A percentile compares a stretch with the other conserved stretches of the same genome.
phyloP scores from a whole-genome alignment of 2,797 vertebrate species.

The Hozukius guyotensis region DNA sequence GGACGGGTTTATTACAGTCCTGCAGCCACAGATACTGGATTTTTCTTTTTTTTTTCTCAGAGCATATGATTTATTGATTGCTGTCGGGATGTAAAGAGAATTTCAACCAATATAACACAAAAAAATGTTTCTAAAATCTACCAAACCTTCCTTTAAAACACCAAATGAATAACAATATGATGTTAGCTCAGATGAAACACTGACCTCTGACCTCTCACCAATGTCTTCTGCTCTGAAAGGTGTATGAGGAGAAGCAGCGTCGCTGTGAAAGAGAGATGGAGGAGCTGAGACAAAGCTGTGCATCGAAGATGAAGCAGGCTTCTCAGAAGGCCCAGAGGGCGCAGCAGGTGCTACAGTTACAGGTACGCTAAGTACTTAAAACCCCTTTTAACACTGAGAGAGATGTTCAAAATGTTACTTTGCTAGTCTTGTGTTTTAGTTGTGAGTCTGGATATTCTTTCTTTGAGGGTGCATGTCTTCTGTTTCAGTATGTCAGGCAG shows the following conservation, averaged over 20 bases:
- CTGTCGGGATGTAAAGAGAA: no score
- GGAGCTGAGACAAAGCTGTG: slow-evolving; percentile 88
- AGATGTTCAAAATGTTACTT: neutral
- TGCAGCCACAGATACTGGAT: no score
- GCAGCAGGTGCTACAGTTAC: slow-evolving; percentile 96
- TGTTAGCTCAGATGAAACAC: neutral
- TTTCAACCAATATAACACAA: no score
- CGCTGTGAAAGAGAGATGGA: slow-evolving; percentile 92
- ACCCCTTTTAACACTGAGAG: neutral
- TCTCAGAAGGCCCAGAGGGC: slow-evolving; percentile 91
- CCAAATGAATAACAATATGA: neutral
- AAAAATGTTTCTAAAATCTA: no score
- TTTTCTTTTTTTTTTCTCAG: no score
- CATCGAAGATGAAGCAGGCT: slow-evolving; percentile 87
- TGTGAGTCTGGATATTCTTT: neutral
- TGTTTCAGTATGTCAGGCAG: neutral
- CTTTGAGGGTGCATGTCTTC: neutral
- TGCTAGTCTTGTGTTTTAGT: neutral
- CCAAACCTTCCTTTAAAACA: neutral
- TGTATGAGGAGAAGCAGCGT: slow-evolving; percentile 93
- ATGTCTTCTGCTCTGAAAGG: slow-evolving; percentile 72
- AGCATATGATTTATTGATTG: no score
- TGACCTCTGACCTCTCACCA: slow-evolving; percentile 4
- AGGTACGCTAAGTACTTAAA: slow-evolving; percentile 67
- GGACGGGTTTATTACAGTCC: no score